Conservation (phyloP, 2,797 vertebrate genomes). For the Bradypus variegatus region DNA sequence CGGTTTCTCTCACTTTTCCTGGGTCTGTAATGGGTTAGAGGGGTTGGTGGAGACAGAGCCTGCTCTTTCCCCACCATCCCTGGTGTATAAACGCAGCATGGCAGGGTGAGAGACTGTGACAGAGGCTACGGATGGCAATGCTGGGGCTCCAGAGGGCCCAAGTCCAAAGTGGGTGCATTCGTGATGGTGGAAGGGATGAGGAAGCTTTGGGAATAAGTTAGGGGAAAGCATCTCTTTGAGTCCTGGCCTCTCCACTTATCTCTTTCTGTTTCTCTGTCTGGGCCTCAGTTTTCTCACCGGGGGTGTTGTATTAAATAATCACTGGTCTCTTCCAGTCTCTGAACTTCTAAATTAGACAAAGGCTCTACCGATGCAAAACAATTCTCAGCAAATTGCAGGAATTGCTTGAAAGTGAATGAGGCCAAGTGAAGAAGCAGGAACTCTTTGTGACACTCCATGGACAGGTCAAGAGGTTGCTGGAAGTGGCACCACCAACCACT, state of each 20-base stretch:
- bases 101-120: not conserved
- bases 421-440: not conserved
- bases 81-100: not conserved
- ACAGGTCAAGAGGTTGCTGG: not conserved
- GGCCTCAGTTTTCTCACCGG: not conserved
- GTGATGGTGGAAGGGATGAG: not conserved
- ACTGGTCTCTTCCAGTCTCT: not conserved
- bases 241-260: not conserved
- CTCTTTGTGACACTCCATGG: not conserved
- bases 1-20: slow-evolving; percentile 56
- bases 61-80: not conserved
- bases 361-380: not conserved
- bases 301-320: not conserved
- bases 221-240: not conserved
- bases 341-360: slow-evolving; percentile 17
- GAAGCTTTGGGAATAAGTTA: not conserved
- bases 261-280: not conserved
- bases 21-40: slow-evolving; percentile 33
- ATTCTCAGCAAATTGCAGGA: not conserved
- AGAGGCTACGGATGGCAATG: not conserved
- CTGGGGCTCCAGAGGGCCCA: not conserved
- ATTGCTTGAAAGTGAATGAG: not conserved
- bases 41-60: not conserved
- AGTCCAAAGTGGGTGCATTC: not conserved
- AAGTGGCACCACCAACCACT: not conserved